A percentile compares a stretch with the other conserved stretches of the same genome.
These are phyloP conservation scores for Aleiodes sp. DNA, from an alignment of 1,140 invertebrate genomes.

Conservation along the genomic window DNA sequence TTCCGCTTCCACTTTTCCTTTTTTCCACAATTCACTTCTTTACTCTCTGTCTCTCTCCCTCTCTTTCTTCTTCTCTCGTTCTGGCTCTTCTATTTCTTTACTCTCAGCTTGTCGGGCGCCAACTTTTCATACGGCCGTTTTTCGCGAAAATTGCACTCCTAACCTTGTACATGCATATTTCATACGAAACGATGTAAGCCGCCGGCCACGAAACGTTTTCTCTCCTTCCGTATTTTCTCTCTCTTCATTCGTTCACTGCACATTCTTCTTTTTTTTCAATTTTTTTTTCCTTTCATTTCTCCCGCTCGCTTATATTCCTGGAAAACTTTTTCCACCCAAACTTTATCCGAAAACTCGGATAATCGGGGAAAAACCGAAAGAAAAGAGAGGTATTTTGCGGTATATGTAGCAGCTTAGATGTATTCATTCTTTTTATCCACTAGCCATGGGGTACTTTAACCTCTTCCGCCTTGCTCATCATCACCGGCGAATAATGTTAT, in stretches of 20 bases:
- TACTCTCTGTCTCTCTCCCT: neutral
- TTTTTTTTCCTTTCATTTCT: neutral
- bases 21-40: neutral
- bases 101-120: slow-evolving; percentile 3
- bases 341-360: neutral
- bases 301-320: neutral
- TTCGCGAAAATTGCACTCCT: slow-evolving; percentile 50
- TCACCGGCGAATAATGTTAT: slow-evolving; percentile 18
- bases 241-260: slow-evolving; percentile 4
- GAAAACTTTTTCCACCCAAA: slow-evolving; percentile 13
- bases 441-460: slow-evolving; percentile 22
- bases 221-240: neutral
- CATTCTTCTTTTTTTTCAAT: slow-evolving; percentile 1
- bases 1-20: neutral
- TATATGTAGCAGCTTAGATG: neutral
- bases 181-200: slow-evolving; percentile 49
- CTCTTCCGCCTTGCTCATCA: neutral
- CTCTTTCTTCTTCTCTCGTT: slow-evolving; percentile 13
- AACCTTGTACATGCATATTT: slow-evolving; percentile 59
- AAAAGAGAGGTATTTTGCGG: slow-evolving; percentile 9
- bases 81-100: slow-evolving; percentile 21
- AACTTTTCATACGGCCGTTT: slow-evolving; percentile 45
- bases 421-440: slow-evolving; percentile 15
- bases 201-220: slow-evolving; percentile 32
- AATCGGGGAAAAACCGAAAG: neutral